phyloP scores from a whole-genome alignment of 1,140 invertebrate species.

The Panulirus ornatus region DNA sequence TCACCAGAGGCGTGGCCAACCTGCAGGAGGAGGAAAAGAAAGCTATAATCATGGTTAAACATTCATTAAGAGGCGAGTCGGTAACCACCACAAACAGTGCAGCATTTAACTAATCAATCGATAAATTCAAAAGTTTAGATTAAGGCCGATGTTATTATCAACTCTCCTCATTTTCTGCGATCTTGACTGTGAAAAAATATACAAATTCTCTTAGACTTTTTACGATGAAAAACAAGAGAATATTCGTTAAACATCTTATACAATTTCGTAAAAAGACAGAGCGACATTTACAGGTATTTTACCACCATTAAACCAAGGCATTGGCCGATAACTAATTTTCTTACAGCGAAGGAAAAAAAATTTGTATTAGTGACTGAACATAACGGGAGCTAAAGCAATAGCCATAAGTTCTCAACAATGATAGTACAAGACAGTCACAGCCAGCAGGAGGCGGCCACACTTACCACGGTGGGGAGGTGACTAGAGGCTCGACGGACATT shows the following conservation, averaged over 20 bases:
- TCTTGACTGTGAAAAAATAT: neutral
- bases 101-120: neutral
- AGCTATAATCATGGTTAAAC: neutral
- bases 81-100: neutral
- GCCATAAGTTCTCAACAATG: neutral
- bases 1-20: neutral
- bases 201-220: no score
- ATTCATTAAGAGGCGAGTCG: neutral
- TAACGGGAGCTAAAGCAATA: neutral
- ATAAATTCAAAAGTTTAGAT: neutral
- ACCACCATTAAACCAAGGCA: neutral
- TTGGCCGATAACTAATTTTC: neutral
- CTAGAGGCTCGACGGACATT: conserved; percentile 14
- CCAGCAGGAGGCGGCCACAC: neutral
- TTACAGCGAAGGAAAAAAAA: neutral
- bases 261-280: no score
- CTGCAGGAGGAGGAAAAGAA: neutral
- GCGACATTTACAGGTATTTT: no score
- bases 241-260: no score
- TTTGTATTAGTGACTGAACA: neutral
- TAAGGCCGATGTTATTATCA: neutral
- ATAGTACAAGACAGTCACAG: neutral
- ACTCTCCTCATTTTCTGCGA: neutral
- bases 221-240: no score
- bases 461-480: conserved; percentile 13